Base-by-base conservation (phyloP, 30 jellyfish, hydroid and myxozoan species). In the Sanderia malayensis region DNA sequence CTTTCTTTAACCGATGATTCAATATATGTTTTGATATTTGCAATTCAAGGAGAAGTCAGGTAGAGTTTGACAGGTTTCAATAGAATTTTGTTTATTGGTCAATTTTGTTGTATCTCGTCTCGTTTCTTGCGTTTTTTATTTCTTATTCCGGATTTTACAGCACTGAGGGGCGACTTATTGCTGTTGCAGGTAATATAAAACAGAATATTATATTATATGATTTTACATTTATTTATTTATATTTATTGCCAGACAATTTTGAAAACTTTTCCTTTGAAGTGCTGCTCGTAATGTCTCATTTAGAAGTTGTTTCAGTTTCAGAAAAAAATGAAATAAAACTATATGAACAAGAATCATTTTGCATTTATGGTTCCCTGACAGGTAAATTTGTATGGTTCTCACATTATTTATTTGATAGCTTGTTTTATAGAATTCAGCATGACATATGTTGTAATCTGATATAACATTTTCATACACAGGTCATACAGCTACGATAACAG, bases 171-270 rank as follows among this genome's bases (percentile, higher is more conserved):
- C 74, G 72, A 67, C 65, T 80, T 18, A 55, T 80, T 68, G 92
- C 92, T 33, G 84, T 69, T 7, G 92, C 92, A 30, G 92, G 92
- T 80, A 58, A n/a, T n/a, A n/a, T n/a, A n/a, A n/a, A n/a, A n/a
- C n/a, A n/a, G n/a, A n/a, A n/a, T 8, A 41, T 41, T 41, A 41
- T 41, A 15, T 41, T 41, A 41, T 41, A 6, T 41, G 8, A 41
- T 41, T 41, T 8, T 6, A 41, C 55, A 41, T 41, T 8, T 15
- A 15, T 41, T 8, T 8, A 41, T 41, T 6, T 41, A 41, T 41
- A 41, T 41, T 6, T 8, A 41, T 15, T 6, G 8, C 15, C 55
- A 41, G 55, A 15, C 15, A 8, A 6, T 41, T 6, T 41, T 4
- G 30, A 19, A 55, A 6, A 55, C 68, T 55, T 19, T 55, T 9